phyloP scores from a whole-genome alignment of 2,113 vertebrate genomes.

The Uria lomvia region DNA sequence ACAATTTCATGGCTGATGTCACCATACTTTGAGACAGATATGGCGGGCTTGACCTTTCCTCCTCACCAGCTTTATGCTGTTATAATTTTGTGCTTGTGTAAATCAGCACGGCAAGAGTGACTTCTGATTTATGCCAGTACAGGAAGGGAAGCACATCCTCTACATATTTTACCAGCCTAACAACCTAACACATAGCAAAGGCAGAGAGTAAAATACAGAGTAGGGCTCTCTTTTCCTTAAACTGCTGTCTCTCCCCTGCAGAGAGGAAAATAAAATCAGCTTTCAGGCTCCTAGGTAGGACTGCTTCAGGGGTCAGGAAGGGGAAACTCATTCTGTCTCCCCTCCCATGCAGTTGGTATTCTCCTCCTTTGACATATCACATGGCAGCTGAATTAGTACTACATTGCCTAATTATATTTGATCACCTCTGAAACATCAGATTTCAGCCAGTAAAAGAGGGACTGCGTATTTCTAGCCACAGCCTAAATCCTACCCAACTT shows the following conservation, averaged over 20 bases:
- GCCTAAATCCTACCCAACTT: neutral
- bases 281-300: neutral
- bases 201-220: neutral
- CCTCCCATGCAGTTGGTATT: neutral
- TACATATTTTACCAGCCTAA: conserved; percentile 41
- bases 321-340: neutral
- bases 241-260: neutral
- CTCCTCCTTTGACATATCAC: neutral
- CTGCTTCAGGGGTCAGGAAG: conserved; percentile 9
- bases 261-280: conserved; percentile 27
- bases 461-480: neutral
- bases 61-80: neutral
- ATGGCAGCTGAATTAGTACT: neutral
- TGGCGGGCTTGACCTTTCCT: conserved; percentile 1
- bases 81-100: conserved; percentile 34
- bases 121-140: conserved; percentile 39
- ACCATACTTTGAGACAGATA: neutral
- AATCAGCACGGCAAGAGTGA: conserved; percentile 11
- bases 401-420: neutral
- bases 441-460: neutral
- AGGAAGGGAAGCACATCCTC: conserved; percentile 25
- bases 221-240: neutral
- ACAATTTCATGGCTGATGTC: neutral
- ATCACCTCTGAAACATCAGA: neutral
- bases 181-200: neutral